These are phyloP conservation scores for Cavia aperea DNA, from an alignment of 2,113 vertebrate genomes.

Conservation along the genomic window DNA sequence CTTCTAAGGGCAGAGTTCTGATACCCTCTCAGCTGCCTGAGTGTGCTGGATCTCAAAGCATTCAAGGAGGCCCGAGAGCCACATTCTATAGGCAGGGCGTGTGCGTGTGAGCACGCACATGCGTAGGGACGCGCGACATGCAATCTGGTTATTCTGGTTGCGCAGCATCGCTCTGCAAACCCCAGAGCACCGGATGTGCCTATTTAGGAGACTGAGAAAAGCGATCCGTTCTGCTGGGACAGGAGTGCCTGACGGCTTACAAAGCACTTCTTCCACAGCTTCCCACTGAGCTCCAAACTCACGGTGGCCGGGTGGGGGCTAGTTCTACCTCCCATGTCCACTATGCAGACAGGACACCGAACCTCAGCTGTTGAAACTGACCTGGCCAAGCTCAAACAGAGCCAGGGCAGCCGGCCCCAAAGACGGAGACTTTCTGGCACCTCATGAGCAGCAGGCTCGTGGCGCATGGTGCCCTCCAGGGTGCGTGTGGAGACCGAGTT, in stretches of 20 bases:
- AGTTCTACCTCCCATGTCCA: too few relatives aligned
- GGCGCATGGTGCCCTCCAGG: not conserved
- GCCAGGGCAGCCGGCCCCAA: not conserved
- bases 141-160: constrained; percentile 65
- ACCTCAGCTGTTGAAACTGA: not conserved
- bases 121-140: not conserved
- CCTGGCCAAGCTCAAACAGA: not conserved
- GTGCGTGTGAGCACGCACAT: not conserved
- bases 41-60: not conserved
- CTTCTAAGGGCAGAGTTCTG: not conserved
- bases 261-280: not conserved
- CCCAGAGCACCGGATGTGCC: constrained; percentile 46
- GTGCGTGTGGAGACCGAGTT: not conserved
- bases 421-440: constrained; percentile 20
- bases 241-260: constrained; percentile 1
- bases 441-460: not conserved
- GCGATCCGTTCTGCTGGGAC: constrained; percentile 24
- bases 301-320: not conserved
- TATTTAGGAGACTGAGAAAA: constrained; percentile 54
- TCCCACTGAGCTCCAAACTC: not conserved
- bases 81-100: constrained; percentile 37
- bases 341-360: not conserved
- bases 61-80: not conserved
- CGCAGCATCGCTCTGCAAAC: constrained; percentile 48
- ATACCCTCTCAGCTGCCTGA: not conserved